These are phyloP conservation scores for Wasmannia auropunctata DNA, from an alignment of 1,140 invertebrate species.

Conservation along the genomic window DNA sequence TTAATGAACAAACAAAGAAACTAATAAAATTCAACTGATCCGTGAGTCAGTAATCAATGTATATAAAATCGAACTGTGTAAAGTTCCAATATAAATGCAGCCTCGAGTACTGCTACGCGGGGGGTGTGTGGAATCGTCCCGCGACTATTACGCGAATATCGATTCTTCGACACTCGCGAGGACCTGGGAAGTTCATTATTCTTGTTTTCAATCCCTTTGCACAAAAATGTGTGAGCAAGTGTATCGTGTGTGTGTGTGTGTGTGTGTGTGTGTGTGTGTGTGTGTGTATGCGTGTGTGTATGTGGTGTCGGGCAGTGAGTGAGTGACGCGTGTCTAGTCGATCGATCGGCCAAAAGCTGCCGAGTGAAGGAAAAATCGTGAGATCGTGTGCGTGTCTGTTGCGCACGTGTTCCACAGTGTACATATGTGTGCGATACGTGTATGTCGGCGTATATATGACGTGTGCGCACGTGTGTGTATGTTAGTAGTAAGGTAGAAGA, in stretches of 20 bases:
- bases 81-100: background rate
- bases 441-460: slow-evolving; percentile 32
- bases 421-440: slow-evolving; percentile 18
- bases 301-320: slow-evolving; percentile 47
- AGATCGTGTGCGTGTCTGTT: slow-evolving; percentile 13
- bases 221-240: slow-evolving; percentile 22
- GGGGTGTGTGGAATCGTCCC: background rate
- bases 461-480: background rate
- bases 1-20: background rate
- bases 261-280: too few species aligned
- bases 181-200: slow-evolving; percentile 13
- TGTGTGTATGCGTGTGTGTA: too few species aligned
- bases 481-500: slow-evolving; percentile 56
- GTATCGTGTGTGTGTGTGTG: slow-evolving; percentile 36
- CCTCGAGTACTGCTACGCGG: background rate
- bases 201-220: slow-evolving; percentile 19
- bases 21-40: background rate
- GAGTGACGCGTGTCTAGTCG: slow-evolving; percentile 46
- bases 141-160: background rate
- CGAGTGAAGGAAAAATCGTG: slow-evolving; percentile 51
- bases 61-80: background rate
- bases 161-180: background rate
- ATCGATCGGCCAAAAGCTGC: slow-evolving; percentile 48
- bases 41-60: background rate
- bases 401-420: background rate